These are phyloP conservation scores for Drosophila suboccidentalis DNA, from an alignment of 2,888 invertebrate species.

Conservation along the genomic window DNA sequence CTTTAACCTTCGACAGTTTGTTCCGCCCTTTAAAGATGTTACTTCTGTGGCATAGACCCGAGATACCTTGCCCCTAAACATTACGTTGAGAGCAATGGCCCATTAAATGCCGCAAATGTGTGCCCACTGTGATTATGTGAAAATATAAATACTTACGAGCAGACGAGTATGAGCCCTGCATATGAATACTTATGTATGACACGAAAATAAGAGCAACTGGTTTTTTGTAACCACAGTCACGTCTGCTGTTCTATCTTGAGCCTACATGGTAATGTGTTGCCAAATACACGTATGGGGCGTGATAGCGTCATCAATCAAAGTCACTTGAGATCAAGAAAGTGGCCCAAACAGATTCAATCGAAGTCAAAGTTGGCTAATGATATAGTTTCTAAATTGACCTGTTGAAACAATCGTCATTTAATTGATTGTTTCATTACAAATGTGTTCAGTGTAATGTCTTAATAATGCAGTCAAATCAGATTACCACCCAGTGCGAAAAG, in stretches of 20 bases:
- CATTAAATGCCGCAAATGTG: slow-evolving; percentile 63
- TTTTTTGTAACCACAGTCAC: slow-evolving; percentile 28
- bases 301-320: slow-evolving; percentile 47
- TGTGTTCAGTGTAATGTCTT: slow-evolving; percentile 29
- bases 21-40: slow-evolving; percentile 40
- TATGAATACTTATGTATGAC: slow-evolving; percentile 36
- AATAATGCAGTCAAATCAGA: slow-evolving; percentile 31
- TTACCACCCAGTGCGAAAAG: slow-evolving; percentile 32
- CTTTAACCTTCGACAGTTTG: slow-evolving; percentile 38
- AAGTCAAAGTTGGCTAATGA: background rate
- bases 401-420: slow-evolving; percentile 2
- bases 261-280: slow-evolving; percentile 22
- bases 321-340: slow-evolving; percentile 1
- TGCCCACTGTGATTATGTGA: slow-evolving; percentile 38
- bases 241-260: slow-evolving; percentile 18
- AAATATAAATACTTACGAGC: slow-evolving; percentile 26
- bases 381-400: slow-evolving; percentile 19
- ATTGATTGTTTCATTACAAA: slow-evolving; percentile 20
- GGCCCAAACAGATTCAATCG: slow-evolving; percentile 6
- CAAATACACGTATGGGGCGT: slow-evolving; percentile 27
- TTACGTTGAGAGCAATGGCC: slow-evolving; percentile 63
- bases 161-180: background rate
- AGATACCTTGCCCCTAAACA: slow-evolving; percentile 26
- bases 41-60: background rate
- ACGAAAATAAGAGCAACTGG: slow-evolving; percentile 20